Base-by-base conservation (phyloP, 2,113 vertebrate species). In the Tupaia chinensis region DNA sequence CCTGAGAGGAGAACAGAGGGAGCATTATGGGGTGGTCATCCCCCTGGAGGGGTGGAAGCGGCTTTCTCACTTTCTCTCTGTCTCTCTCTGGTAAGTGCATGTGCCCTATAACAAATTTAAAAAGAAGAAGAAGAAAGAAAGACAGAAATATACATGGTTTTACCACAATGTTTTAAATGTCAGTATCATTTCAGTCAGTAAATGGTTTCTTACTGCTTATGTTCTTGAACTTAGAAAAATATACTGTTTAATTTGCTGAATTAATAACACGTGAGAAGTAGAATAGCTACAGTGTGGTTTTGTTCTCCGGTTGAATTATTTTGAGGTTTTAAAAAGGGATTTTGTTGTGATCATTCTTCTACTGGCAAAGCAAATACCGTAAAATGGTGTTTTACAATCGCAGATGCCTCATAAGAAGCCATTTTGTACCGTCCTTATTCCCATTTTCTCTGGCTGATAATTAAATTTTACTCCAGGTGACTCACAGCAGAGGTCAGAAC, bases 391-490 rank as follows among this genome's bases (percentile, higher is more conserved):
- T 96, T 92, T 78, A 88, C 60, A 84, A 29, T 87, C 70, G 53
- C 88, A 95, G 84, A 34, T 83, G 87, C 63, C 81, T 95, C 76
- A n/a, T 12, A 90, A 93, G 73, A 94, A 95, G 81, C 0, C 91
- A 60, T 97, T 96, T 97, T 96, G 87, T 93, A 84, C 92, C 65
- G 9, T 95, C 87, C 25, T 69, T 44, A 77, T 54, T 96, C 88
- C 79, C 72, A 16, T 94, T 87, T 97, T 96, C 53, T 15, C 29
- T 96, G 94, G 56, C 66, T 97, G 96, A 79, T 97, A 95, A 98
- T 98, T 97, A 94, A 95, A 97, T 97, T 97, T 97, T 97, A 88
- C 65, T 97, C 86, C 95, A 96, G 97, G 96, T 98, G 97, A 97
- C 97, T 97, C 95, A 96, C 83, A 89, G 82, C 95, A 6, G 7